Evolutionary conservation across 2,888 invertebrate genomes (phyloP).

Genomic region (Arenicola marina): DNA sequence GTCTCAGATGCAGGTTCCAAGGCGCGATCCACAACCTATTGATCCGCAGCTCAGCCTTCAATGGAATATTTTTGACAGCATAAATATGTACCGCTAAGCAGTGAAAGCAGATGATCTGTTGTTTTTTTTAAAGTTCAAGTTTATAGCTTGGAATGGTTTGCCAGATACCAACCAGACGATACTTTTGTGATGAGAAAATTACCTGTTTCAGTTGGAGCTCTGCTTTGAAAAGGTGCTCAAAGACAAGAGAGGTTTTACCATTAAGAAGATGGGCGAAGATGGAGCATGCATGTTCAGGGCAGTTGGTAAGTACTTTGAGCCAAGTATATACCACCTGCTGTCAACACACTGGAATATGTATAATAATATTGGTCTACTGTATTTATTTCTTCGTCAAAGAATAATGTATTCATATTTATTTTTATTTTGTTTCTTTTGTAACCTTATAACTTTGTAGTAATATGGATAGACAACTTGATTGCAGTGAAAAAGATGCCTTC

Average conservation of each 20-base stretch:
- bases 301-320: constrained; percentile 66
- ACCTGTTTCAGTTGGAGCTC: constrained; percentile 67
- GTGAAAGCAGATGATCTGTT: no score
- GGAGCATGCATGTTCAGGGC: constrained; percentile 87
- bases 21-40: no score
- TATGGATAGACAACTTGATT: no score
- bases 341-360: no score
- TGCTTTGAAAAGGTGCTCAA: constrained; percentile 74
- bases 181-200: background rate
- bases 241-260: constrained; percentile 73
- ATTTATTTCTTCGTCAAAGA: background rate
- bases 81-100: background rate
- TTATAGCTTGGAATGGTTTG: no score
- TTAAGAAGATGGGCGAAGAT: constrained; percentile 84
- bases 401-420: background rate
- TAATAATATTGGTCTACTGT: background rate
- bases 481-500: no score
- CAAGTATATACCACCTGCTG: no score
- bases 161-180: no score
- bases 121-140: no score
- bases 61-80: background rate
- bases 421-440: background rate
- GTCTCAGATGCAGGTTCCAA: background rate
- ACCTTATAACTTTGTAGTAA: no score
- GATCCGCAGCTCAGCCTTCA: no score